Evolutionary conservation across 1,140 invertebrate species (phyloP).

Genomic region (Brachionus rotundiformis): DNA sequence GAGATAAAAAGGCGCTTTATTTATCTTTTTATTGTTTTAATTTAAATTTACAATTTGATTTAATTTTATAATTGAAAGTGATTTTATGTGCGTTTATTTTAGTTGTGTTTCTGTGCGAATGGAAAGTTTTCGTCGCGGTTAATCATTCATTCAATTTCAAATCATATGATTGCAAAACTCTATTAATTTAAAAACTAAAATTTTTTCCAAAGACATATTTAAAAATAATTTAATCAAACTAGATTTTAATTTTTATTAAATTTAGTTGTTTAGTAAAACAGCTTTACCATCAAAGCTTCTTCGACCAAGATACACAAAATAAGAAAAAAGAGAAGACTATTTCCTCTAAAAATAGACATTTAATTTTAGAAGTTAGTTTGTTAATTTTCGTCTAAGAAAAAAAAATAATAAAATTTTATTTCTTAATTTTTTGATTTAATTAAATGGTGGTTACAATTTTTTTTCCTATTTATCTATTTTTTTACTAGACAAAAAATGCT

Average conservation of each 20-base stretch:
- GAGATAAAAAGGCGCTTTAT: conserved; percentile 15
- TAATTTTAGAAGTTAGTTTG: background rate
- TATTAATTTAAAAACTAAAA: background rate
- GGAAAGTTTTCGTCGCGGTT: conserved; percentile 39
- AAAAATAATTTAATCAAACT: conserved; percentile 10
- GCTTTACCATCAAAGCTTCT: too few relatives aligned
- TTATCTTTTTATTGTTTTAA: background rate
- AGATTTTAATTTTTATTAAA: background rate
- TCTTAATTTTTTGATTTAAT: background rate
- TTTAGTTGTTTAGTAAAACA: too few relatives aligned
- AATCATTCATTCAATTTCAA: conserved; percentile 44
- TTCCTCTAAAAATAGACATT: conserved; percentile 19
- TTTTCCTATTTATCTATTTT: background rate
- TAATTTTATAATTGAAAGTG: background rate
- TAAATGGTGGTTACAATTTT: background rate
- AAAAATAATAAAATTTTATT: too few relatives aligned
- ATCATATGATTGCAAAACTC: conserved; percentile 44
- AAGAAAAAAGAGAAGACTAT: background rate
- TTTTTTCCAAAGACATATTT: conserved; percentile 28
- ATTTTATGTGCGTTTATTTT: conserved; percentile 22
- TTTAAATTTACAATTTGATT: background rate
- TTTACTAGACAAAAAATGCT: background rate
- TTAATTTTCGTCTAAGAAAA: conserved; percentile 4
- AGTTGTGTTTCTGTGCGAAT: conserved; percentile 1
- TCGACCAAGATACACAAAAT: background rate